Conservation (phyloP, 1,140 invertebrate species). For the Carcinoscorpius rotundicauda region DNA sequence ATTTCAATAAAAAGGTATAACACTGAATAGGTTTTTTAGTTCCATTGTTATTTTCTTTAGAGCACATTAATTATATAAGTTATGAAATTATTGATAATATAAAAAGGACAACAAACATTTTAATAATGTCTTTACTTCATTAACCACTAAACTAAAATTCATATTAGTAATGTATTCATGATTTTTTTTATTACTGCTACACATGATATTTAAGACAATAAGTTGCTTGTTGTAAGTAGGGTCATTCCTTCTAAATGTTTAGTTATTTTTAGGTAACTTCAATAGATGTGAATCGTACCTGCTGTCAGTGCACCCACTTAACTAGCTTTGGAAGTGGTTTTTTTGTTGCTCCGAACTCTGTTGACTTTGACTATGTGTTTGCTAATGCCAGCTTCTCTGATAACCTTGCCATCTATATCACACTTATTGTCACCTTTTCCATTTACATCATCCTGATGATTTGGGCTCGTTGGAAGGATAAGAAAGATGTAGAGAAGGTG, state of each 20-base stretch:
- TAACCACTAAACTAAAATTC: too few relatives aligned
- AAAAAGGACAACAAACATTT: too few relatives aligned
- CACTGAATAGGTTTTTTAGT: too few relatives aligned
- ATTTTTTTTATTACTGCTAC: not conserved
- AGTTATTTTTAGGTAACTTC: constrained; percentile 9
- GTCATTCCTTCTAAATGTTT: not conserved
- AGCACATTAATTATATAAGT: too few relatives aligned
- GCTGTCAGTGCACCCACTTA: constrained; percentile 27
- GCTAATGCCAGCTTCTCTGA: constrained; percentile 24
- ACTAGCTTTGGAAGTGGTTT: constrained; percentile 35
- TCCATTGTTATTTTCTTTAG: too few relatives aligned
- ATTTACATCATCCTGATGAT: constrained; percentile 7
- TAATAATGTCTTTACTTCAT: too few relatives aligned
- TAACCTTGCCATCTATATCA: constrained; percentile 15
- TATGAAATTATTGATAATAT: too few relatives aligned
- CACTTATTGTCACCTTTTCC: constrained; percentile 9
- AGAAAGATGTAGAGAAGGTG: constrained; percentile 22
- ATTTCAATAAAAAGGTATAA: too few relatives aligned
- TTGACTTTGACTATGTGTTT: constrained; percentile 36
- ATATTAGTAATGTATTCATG: not conserved
- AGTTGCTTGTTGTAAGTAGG: not conserved
- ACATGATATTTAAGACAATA: not conserved
- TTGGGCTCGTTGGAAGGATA: constrained; percentile 17
- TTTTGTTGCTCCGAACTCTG: constrained; percentile 33
- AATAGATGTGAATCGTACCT: constrained; percentile 4